A percentile compares a stretch with the other conserved stretches of the same genome.
These are phyloP conservation scores for Nibea albiflora DNA, from an alignment of 2,113 vertebrate genomes.

Conservation along the genomic window DNA sequence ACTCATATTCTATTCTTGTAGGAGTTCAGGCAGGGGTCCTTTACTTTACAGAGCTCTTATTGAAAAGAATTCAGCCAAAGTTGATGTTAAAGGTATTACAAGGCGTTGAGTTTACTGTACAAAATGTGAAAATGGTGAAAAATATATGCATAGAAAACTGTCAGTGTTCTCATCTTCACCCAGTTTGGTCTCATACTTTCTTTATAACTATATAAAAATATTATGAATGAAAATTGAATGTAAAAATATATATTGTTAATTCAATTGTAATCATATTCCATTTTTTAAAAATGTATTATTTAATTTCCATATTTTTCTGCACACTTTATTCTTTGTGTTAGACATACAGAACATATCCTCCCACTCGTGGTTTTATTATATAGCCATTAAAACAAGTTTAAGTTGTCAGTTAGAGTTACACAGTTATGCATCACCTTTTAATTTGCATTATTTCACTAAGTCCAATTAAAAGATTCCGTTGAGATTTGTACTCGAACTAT, in stretches of 20 bases:
- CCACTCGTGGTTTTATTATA: no score
- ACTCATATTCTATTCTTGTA: background rate
- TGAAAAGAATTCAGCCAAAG: background rate
- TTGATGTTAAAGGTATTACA: background rate
- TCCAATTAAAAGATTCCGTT: no score
- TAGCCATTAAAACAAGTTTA: no score
- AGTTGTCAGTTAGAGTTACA: no score
- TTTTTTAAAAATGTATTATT: no score
- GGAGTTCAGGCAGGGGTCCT: background rate
- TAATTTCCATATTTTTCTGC: background rate
- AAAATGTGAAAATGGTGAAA: background rate
- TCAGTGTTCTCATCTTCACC: background rate
- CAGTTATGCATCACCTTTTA: no score
- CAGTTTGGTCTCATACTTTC: background rate
- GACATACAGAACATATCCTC: background rate
- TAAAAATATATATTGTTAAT: no score
- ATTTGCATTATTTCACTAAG: no score
- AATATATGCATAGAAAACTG: conserved; percentile 1
- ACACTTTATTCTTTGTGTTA: background rate
- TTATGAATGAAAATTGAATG: no score
- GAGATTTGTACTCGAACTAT: no score
- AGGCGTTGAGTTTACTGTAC: background rate
- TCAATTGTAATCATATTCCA: no score
- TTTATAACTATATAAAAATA: no score
- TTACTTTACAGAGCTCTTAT: background rate